phyloP scores from a whole-genome alignment of 1,140 invertebrate species.

The Drosophila ambigua region DNA sequence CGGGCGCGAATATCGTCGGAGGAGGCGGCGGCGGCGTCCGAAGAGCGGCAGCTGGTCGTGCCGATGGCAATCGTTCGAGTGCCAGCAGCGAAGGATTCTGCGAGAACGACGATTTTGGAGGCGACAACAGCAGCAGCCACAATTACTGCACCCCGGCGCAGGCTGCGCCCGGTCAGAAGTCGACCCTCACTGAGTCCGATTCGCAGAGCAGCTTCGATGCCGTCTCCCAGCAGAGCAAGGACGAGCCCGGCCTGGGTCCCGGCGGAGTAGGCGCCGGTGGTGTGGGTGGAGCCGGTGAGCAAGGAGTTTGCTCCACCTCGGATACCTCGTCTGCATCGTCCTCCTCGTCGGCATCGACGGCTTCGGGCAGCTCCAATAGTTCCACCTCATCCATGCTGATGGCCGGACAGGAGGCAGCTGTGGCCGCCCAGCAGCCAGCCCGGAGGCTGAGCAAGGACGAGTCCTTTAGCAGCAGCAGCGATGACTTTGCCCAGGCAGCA shows the following conservation, averaged over 20 bases:
- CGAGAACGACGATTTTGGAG: slow-evolving; percentile 93
- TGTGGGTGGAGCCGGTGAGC: slow-evolving; percentile 26
- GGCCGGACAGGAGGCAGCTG: slow-evolving; percentile 38
- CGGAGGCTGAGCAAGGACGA: slow-evolving; percentile 88
- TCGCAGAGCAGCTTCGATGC: slow-evolving; percentile 74
- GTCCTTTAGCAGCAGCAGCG: slow-evolving; percentile 84
- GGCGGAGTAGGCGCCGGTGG: too few species aligned
- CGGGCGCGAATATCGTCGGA: neutral
- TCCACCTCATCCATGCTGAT: slow-evolving; percentile 77
- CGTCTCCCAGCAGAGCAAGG: slow-evolving; percentile 65
- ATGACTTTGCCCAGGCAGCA: slow-evolving; percentile 62
- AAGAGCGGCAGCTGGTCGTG: slow-evolving; percentile 18
- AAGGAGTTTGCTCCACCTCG: slow-evolving; percentile 64
- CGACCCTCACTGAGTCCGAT: slow-evolving; percentile 64
- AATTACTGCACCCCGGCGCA: slow-evolving; percentile 67
- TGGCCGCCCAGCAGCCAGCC: slow-evolving; percentile 24
- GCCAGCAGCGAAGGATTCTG: slow-evolving; percentile 98
- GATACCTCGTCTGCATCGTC: slow-evolving; percentile 73
- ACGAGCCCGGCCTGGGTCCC: slow-evolving; percentile 26
- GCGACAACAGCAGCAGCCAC: slow-evolving; percentile 80
- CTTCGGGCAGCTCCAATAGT: slow-evolving; percentile 72
- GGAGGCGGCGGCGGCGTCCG: neutral
- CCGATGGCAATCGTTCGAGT: slow-evolving; percentile 94
- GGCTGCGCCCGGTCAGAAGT: slow-evolving; percentile 51
- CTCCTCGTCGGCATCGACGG: slow-evolving; percentile 67